Percentiles rank a stretch among this genome's conserved stretches.
Conservation (phyloP, 2,888 invertebrate genomes). For the Pollenia angustigena region DNA sequence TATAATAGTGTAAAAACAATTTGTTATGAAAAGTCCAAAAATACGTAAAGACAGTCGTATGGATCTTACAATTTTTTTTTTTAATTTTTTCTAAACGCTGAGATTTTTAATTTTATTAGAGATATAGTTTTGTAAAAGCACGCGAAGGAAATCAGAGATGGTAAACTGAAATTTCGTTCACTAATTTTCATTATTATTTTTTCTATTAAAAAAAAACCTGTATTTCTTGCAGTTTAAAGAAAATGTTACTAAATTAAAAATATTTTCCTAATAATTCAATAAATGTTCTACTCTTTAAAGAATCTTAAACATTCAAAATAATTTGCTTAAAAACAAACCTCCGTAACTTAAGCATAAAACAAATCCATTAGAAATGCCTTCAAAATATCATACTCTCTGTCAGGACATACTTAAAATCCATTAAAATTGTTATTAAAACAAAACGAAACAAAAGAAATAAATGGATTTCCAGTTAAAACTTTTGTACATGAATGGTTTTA, state of each 20-base stretch:
- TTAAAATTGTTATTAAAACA: conserved; percentile 45
- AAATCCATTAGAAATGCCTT: conserved; percentile 50
- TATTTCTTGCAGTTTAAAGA: too few relatives aligned
- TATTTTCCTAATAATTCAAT: background rate
- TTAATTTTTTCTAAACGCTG: too few relatives aligned
- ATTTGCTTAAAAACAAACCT: conserved; percentile 9
- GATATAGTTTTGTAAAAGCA: too few relatives aligned
- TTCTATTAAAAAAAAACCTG: too few relatives aligned
- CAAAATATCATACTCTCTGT: conserved; percentile 48
- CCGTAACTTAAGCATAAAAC: background rate
- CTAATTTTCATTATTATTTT: too few relatives aligned
- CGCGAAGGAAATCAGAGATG: too few relatives aligned
- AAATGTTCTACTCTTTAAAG: background rate
- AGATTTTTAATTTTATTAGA: too few relatives aligned
- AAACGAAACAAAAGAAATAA: conserved; percentile 47
- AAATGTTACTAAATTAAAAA: background rate
- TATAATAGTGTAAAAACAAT: too few relatives aligned
- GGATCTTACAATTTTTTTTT: too few relatives aligned
- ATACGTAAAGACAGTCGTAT: too few relatives aligned
- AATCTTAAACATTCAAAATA: background rate
- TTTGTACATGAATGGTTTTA: conserved; percentile 58
- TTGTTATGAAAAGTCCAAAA: too few relatives aligned
- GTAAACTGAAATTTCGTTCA: too few relatives aligned
- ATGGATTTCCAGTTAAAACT: conserved; percentile 55
- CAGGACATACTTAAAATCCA: conserved; percentile 66